These are phyloP conservation scores for Daptonema setosum DNA, from an alignment of 2,888 invertebrate species.

Conservation along the genomic window DNA sequence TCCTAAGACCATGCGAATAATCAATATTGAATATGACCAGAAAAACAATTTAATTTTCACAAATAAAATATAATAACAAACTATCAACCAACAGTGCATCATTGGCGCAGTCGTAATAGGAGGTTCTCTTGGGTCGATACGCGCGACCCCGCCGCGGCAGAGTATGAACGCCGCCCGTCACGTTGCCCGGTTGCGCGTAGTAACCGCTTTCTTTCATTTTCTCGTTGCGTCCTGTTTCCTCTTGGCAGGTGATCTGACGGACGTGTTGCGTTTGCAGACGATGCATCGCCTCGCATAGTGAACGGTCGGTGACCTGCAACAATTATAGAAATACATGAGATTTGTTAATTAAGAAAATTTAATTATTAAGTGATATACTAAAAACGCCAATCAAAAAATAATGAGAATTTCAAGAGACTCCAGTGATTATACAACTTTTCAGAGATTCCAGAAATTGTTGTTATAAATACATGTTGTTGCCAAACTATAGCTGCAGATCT, in stretches of 20 bases:
- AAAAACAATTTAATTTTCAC: too few species aligned
- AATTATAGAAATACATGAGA: neutral
- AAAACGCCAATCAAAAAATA: too few species aligned
- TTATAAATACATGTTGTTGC: too few species aligned
- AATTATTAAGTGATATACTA: too few species aligned
- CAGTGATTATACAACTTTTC: too few species aligned
- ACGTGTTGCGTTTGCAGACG: constrained; percentile 53
- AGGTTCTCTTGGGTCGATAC: constrained; percentile 18
- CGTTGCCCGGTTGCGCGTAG: constrained; percentile 29
- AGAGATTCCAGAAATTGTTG: too few species aligned
- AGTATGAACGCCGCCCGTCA: constrained; percentile 21
- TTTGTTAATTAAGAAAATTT: too few species aligned
- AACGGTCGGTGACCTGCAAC: neutral
- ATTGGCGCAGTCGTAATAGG: constrained; percentile 61
- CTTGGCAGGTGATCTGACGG: constrained; percentile 13
- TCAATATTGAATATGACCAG: too few species aligned
- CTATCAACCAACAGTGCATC: constrained; percentile 82
- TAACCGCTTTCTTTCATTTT: constrained; percentile 30
- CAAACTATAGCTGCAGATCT: too few species aligned
- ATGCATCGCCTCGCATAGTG: constrained; percentile 62
- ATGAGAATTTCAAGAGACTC: too few species aligned
- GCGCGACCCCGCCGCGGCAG: constrained; percentile 15
- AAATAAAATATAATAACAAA: too few species aligned
- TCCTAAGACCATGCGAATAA: too few species aligned
- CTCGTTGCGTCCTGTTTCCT: neutral